These are phyloP conservation scores for Drosophila bocki DNA, from an alignment of 1,140 invertebrate genomes.

Conservation along the genomic window DNA sequence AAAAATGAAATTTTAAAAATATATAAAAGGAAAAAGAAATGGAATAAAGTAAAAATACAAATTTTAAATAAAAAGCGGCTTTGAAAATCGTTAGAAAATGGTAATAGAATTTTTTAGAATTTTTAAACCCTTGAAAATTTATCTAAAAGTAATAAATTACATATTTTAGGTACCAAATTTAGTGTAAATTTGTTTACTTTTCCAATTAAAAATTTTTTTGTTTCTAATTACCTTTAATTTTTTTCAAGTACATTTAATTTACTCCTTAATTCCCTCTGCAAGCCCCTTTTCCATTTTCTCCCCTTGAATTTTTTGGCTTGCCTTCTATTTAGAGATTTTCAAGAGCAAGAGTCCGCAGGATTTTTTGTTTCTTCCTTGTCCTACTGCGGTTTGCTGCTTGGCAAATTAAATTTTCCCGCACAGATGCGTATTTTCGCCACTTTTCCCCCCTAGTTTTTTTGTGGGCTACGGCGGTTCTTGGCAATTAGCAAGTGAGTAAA, in stretches of 20 bases:
- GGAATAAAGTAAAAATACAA: background rate
- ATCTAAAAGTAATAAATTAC: no score
- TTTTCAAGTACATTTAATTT: conserved; percentile 3
- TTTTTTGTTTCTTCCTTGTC: background rate
- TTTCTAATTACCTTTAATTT: background rate
- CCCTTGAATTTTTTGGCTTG: conserved; percentile 43
- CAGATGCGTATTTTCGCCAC: conserved; percentile 33
- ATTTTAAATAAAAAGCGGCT: no score
- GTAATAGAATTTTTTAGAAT: no score
- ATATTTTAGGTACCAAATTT: no score
- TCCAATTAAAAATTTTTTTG: no score
- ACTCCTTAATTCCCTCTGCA: conserved; percentile 5
- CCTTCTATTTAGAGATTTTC: conserved; percentile 54
- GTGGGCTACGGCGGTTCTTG: conserved; percentile 34
- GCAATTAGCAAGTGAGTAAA: conserved; percentile 60
- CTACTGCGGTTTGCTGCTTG: conserved; percentile 41
- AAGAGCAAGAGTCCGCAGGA: conserved; percentile 30
- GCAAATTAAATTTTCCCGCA: conserved; percentile 63
- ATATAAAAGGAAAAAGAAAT: no score
- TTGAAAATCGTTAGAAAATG: no score
- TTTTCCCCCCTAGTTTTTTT: background rate
- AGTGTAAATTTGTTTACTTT: no score
- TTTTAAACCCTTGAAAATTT: no score
- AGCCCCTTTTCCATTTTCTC: background rate
- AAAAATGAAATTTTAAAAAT: background rate